phyloP scores from a whole-genome alignment of 2,888 invertebrate species.

The Eupeodes latifasciatus region DNA sequence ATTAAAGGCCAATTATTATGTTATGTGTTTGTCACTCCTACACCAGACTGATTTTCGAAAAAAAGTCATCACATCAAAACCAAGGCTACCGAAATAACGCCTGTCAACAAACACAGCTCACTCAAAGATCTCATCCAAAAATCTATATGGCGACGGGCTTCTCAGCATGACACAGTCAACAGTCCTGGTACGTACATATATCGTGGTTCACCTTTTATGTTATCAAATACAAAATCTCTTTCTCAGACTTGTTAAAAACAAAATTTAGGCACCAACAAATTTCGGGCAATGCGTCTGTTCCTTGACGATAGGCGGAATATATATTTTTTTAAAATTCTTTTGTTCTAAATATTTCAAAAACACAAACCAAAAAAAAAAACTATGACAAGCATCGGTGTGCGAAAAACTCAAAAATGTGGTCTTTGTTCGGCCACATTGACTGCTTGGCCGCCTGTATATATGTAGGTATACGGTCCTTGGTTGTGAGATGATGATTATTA shows the following conservation, averaged over 20 bases:
- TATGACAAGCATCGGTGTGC: constrained; percentile 36
- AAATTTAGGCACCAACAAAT: constrained; percentile 33
- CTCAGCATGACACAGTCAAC: constrained; percentile 54
- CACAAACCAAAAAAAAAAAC: constrained; percentile 5
- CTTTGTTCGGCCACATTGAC: constrained; percentile 71
- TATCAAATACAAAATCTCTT: constrained; percentile 29
- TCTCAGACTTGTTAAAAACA: constrained; percentile 19
- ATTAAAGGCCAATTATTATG: not conserved
- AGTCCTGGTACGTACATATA: not conserved
- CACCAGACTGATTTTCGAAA: constrained; percentile 14
- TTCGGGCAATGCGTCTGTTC: constrained; percentile 10
- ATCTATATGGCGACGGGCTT: constrained; percentile 40
- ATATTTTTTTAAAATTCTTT: constrained; percentile 10
- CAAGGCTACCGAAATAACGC: constrained; percentile 41
- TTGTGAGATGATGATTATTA: constrained; percentile 47
- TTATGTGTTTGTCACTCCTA: constrained; percentile 43
- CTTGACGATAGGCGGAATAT: not conserved
- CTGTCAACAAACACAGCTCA: constrained; percentile 4
- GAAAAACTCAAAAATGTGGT: constrained; percentile 70
- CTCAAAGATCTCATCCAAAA: not conserved
- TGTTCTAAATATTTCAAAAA: constrained; percentile 33
- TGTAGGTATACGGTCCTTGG: not conserved
- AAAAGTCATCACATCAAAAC: constrained; percentile 21
- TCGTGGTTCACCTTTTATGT: constrained; percentile 55
- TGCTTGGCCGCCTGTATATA: not conserved